phyloP scores from a whole-genome alignment of 2,113 vertebrate genomes.

The Poecile atricapillus region DNA sequence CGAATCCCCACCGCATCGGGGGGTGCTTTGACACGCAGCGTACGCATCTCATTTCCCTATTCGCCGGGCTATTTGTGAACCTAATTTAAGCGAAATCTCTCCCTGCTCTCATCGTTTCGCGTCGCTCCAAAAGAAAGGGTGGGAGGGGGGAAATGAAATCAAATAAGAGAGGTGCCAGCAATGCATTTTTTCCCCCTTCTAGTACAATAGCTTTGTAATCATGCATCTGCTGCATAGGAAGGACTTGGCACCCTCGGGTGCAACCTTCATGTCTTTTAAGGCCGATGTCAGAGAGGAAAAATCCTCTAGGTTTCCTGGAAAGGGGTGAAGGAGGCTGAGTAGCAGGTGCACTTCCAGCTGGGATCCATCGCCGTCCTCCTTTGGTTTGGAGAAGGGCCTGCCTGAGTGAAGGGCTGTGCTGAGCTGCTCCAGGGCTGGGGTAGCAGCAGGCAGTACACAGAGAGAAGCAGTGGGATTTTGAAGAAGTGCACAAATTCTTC shows the following conservation, averaged over 20 bases:
- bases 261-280: not conserved
- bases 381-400: not conserved
- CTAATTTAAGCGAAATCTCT: slow-evolving; percentile 36
- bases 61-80: slow-evolving; percentile 55
- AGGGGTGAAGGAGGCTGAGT: not conserved
- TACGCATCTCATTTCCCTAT: slow-evolving; percentile 36
- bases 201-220: not conserved
- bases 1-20: not conserved
- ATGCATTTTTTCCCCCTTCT: rapidly evolving
- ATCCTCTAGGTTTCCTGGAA: not conserved
- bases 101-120: not conserved
- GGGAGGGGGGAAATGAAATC: not conserved
- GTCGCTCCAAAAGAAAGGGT: not conserved
- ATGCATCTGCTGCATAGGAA: not conserved
- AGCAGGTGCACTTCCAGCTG: not conserved
- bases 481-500: not conserved
- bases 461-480: not conserved
- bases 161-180: not conserved
- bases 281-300: not conserved
- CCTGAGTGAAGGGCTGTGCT: not conserved
- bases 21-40: slow-evolving; percentile 5
- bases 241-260: not conserved
- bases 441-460: not conserved
- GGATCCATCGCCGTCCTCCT: not conserved
- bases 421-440: not conserved